A percentile compares a stretch with the other conserved stretches of the same genome.
phyloP scores from a whole-genome alignment of 2,888 invertebrate species.

The Chorisops tibialis region DNA sequence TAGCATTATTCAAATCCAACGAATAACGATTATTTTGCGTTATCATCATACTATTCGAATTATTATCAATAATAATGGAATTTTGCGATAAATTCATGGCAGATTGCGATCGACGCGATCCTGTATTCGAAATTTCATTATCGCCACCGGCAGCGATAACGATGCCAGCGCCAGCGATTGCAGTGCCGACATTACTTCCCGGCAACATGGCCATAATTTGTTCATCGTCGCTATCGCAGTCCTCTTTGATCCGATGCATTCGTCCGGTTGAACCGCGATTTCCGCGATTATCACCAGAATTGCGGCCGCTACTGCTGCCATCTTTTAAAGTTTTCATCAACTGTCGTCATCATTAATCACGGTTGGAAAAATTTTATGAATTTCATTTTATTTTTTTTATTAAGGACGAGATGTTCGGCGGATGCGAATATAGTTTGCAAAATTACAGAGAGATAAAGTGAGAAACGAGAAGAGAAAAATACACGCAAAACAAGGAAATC shows the following conservation, averaged over 20 bases:
- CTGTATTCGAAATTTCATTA: not conserved
- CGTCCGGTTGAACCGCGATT: not conserved
- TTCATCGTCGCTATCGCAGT: conserved; percentile 1
- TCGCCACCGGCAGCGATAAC: not conserved
- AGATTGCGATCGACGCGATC: not conserved
- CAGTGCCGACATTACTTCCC: not conserved
- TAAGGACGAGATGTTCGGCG: not conserved
- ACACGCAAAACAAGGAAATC: not conserved
- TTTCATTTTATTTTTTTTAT: not conserved
- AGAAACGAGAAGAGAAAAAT: not conserved
- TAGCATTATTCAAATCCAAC: not conserved
- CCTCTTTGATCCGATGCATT: conserved; percentile 1
- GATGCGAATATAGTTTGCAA: no score
- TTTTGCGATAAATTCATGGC: conserved; percentile 8
- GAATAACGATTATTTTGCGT: not conserved
- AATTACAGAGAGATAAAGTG: not conserved
- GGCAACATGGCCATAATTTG: conserved; percentile 4
- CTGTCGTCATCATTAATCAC: no score
- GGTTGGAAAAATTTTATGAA: not conserved
- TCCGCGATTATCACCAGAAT: not conserved
- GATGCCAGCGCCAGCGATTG: not conserved
- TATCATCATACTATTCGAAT: conserved; percentile 4
- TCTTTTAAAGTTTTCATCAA: conserved; percentile 11
- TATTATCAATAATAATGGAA: not conserved
- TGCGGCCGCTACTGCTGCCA: conserved; percentile 5